Base-by-base conservation (phyloP, 2,888 invertebrate species). In the Serrognathus titanus region DNA sequence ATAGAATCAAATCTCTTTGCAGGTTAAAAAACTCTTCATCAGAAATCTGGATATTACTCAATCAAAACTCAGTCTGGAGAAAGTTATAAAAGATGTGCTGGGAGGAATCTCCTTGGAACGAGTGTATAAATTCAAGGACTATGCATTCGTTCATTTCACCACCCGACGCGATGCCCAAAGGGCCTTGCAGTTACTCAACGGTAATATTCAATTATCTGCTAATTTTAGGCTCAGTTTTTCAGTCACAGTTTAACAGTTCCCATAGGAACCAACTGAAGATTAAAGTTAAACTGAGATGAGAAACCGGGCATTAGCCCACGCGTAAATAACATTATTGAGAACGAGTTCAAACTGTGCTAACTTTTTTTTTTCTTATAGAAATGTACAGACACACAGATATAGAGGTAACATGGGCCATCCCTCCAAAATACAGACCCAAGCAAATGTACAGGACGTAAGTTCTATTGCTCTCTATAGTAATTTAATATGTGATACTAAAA, bases 1-100 rank as follows among this genome's bases (percentile, higher is more conserved):
- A n/a, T n/a, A n/a, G n/a, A n/a, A 11, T 39, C 40, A 2, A 41
- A 12, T 41, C 10, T 41, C 66, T 66, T 81, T 82, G 62, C 77
- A 92, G 92, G 90, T 92, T 3, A 87, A 85, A 65, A 85, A 88
- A 50, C 78, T 92, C 24, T 92, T 90, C 74, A 83, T 89, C 13
- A 80, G 90, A 74, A 85, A 91, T 81, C 70, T 88, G 67, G 78
- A 84, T 77, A 59, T 82, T 65, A 71, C 82, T 64, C 73, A 82
- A 4, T 73, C 80, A 1, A 83, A 83, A 63, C 80, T 82, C 3
- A 75, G 75, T 9, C 69, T 88, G 1, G 72, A 77, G 24, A 75
- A 78, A 3, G 12, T 45, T 2, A 11, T 57, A n/a, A 11, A 5
- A 12, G n/a, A 39, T 10, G 13, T 57, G 4, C 40, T 57, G 12